These are phyloP conservation scores for Hyles vespertilio DNA, from an alignment of 1,140 invertebrate genomes.

Conservation along the genomic window DNA sequence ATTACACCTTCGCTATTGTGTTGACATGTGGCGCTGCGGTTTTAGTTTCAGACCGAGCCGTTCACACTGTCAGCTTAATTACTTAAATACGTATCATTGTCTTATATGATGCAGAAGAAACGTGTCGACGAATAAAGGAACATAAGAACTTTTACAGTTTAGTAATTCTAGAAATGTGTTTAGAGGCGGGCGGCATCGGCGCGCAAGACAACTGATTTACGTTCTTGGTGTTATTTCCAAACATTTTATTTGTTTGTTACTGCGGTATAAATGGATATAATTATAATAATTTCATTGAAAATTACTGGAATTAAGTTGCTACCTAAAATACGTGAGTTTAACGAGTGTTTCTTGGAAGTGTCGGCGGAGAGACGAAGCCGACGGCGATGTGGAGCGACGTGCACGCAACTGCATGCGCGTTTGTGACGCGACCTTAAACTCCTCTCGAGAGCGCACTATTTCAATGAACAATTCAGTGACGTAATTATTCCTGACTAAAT, in stretches of 20 bases:
- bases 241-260: conserved; percentile 74
- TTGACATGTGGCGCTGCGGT: conserved; percentile 44
- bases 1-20: conserved; percentile 35
- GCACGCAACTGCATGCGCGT: conserved; percentile 51
- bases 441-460: neutral
- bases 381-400: conserved; percentile 32
- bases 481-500: conserved; percentile 11
- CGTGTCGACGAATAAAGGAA: too few species aligned
- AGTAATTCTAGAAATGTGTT: too few species aligned
- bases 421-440: conserved; percentile 51
- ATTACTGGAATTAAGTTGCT: conserved; percentile 74
- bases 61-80: neutral
- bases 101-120: too few species aligned
- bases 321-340: conserved; percentile 75
- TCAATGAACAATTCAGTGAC: neutral
- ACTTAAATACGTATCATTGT: too few species aligned
- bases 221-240: conserved; percentile 22
- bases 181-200: too few species aligned
- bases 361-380: conserved; percentile 35
- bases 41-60: conserved; percentile 14
- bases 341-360: conserved; percentile 70
- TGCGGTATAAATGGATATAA: conserved; percentile 69
- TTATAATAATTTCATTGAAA: conserved; percentile 72
- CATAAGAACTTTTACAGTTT: too few species aligned
- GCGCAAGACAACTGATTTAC: too few species aligned